Percentiles rank a stretch among this genome's conserved stretches.
phyloP scores from a whole-genome alignment of 2,113 vertebrate species.

The Mixornis gularis region DNA sequence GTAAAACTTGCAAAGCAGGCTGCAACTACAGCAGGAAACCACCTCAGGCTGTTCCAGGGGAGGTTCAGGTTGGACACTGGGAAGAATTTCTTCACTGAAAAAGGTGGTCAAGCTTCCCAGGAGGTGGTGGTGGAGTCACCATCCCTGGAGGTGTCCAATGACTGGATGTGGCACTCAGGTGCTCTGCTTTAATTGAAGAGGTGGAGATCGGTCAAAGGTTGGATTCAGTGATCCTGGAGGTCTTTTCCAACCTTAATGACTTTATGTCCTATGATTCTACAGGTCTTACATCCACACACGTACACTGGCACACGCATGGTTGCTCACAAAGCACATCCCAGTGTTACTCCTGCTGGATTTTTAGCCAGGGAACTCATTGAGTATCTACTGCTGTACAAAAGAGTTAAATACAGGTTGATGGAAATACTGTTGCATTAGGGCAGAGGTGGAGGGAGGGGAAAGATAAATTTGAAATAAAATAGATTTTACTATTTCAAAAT shows the following conservation, averaged over 20 bases:
- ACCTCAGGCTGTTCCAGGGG: not conserved
- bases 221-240: no score
- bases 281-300: not conserved
- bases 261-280: not conserved
- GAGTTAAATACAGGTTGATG: not conserved
- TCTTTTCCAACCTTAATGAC: not conserved
- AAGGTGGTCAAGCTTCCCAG: not conserved
- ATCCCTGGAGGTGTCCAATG: not conserved
- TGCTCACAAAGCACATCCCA: not conserved
- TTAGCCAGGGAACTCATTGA: not conserved
- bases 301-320: fast-evolving
- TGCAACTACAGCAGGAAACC: not conserved
- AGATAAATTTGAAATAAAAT: not conserved
- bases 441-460: not conserved
- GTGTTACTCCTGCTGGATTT: not conserved
- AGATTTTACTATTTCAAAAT: not conserved
- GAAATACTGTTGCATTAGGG: not conserved
- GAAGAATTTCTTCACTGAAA: not conserved
- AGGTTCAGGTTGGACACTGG: not conserved
- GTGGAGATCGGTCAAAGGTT: not conserved
- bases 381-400: not conserved
- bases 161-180: fast-evolving
- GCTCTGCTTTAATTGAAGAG: not conserved
- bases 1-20: not conserved
- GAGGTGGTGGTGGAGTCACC: not conserved